Conservation (phyloP, 2,797 vertebrate species). For the Neosilurus hyrtlii region DNA sequence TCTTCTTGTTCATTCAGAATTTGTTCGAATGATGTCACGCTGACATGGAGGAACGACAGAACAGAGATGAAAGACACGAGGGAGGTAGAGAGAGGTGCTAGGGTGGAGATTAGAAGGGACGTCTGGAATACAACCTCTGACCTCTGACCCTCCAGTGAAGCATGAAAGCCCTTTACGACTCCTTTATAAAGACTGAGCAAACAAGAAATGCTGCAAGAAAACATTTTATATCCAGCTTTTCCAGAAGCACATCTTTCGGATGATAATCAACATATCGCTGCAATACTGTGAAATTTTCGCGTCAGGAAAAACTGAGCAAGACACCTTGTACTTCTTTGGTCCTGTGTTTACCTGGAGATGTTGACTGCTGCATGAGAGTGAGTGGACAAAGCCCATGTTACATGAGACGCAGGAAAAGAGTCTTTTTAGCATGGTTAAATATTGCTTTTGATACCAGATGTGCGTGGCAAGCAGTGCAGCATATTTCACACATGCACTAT, state of each 20-base stretch:
- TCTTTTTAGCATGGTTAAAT: neutral
- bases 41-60: conserved; percentile 64
- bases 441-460: conserved; percentile 1
- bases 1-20: conserved; percentile 74
- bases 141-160: conserved; percentile 58
- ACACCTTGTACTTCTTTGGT: neutral
- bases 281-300: conserved; percentile 18
- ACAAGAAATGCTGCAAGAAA: conserved; percentile 23
- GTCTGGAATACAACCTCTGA: conserved; percentile 55
- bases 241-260: conserved; percentile 52
- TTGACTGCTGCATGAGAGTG: conserved; percentile 11
- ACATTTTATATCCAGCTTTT: conserved; percentile 18
- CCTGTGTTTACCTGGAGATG: neutral
- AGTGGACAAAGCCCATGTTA: neutral
- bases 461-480: neutral
- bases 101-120: conserved; percentile 43
- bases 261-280: conserved; percentile 36
- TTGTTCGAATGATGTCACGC: conserved; percentile 98
- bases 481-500: neutral
- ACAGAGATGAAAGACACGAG: neutral
- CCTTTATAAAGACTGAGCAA: conserved; percentile 20
- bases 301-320: conserved; percentile 14
- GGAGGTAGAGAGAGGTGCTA: conserved; percentile 12
- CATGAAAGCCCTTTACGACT: conserved; percentile 60
- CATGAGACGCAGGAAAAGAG: neutral